Evolutionary conservation across 2,888 invertebrate genomes (phyloP).

Genomic region (Oeneis ivallda): DNA sequence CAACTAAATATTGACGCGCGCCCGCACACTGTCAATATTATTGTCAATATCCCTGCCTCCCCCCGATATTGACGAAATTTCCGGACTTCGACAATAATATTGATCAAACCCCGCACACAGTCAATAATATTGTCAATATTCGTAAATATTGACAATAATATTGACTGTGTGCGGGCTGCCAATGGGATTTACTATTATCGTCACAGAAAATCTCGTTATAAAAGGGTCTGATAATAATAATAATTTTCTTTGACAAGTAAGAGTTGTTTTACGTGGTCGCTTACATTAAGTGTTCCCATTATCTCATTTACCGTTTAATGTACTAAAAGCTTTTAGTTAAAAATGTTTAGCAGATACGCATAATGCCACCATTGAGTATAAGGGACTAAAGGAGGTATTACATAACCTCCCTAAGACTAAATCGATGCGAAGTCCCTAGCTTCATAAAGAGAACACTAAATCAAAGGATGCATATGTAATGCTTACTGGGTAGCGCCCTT

Average conservation of each 20-base stretch:
- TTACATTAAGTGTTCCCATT: neutral
- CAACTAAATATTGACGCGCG: no score
- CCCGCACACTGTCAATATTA: no score
- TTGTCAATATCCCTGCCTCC: no score
- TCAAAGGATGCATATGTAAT: constrained; percentile 29
- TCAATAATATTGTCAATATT: no score
- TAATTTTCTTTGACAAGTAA: neutral
- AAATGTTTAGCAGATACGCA: neutral
- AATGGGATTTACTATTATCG: no score
- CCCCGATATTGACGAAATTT: no score
- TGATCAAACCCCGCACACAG: no score
- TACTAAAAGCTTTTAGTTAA: constrained; percentile 13
- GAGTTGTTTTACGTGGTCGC: neutral
- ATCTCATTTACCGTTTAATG: constrained; percentile 1
- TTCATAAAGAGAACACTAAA: constrained; percentile 25
- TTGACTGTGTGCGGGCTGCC: no score
- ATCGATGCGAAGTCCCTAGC: constrained; percentile 14
- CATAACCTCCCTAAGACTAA: constrained; percentile 12
- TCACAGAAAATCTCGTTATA: neutral
- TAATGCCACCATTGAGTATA: constrained; percentile 9
- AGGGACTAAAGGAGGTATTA: constrained; percentile 8
- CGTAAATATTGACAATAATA: no score
- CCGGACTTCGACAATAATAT: no score
- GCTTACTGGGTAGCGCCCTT: constrained; percentile 8
- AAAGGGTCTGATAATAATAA: neutral